Conservation (phyloP, 2,113 vertebrate genomes). For the Cyanoliseus patagonus region DNA sequence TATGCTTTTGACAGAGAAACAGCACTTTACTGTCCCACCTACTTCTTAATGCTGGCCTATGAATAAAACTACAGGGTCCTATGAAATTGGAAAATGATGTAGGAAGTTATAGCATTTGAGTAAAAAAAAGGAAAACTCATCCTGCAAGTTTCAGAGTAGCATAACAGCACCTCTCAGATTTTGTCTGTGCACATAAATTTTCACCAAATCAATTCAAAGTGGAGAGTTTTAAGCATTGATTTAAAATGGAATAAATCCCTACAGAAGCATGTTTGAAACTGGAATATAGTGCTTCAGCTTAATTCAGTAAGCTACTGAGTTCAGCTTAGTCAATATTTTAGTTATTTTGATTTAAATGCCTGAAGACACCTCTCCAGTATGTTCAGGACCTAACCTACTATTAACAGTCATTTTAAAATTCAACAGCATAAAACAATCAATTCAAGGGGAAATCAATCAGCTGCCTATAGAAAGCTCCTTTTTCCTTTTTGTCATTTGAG, state of each 20-base stretch:
- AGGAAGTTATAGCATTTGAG: neutral
- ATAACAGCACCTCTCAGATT: neutral
- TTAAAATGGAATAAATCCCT: neutral
- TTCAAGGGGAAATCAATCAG: neutral
- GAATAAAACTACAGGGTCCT: neutral
- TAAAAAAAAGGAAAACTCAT: neutral
- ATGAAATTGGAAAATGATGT: neutral
- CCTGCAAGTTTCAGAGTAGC: neutral
- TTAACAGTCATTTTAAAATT: conserved; percentile 25
- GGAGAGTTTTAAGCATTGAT: neutral
- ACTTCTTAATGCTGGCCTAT: too few relatives aligned
- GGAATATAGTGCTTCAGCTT: neutral
- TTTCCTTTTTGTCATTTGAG: neutral
- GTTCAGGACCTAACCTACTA: neutral
- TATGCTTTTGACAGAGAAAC: neutral
- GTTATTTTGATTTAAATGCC: conserved; percentile 35
- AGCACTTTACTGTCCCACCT: neutral
- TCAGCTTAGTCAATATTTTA: conserved; percentile 21
- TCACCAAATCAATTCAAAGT: neutral
- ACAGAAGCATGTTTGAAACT: neutral
- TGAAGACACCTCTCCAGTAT: neutral
- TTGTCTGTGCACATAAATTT: neutral
- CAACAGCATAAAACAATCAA: neutral
- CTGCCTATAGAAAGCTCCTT: neutral
- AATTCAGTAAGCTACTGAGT: neutral